Conservation (phyloP, 2,113 vertebrate species). For the Donacobius atricapilla region DNA sequence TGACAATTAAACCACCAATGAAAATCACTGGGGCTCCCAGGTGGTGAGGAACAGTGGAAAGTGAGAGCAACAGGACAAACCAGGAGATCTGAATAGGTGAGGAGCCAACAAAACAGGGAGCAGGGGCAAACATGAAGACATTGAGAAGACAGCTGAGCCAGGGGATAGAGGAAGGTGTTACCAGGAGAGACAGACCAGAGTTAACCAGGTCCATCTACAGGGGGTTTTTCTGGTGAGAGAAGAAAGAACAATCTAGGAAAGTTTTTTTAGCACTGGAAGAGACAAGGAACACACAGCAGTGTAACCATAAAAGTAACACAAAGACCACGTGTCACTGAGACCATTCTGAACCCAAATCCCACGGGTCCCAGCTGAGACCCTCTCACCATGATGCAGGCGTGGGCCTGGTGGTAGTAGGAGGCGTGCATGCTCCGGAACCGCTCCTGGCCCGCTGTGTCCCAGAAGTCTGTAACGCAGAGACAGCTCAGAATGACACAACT, state of each 20-base stretch:
- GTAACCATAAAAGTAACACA: not conserved
- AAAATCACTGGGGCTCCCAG: not conserved
- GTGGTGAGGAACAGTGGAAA: not conserved
- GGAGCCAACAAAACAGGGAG: not conserved
- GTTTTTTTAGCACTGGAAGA: not conserved
- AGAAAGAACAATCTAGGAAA: not conserved
- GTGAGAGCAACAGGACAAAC: not conserved
- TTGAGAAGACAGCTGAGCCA: not conserved
- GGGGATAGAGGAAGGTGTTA: not conserved
- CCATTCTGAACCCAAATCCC: not conserved
- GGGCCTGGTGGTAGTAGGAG: conserved; percentile 95
- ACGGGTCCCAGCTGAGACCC: not conserved
- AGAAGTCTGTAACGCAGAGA: conserved; percentile 82
- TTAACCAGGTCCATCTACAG: not conserved
- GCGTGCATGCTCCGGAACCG: conserved; percentile 95
- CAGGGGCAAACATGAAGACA: not conserved
- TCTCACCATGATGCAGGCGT: conserved; percentile 95
- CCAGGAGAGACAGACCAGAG: not conserved
- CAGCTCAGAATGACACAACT: not conserved
- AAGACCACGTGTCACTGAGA: not conserved
- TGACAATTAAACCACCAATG: not conserved
- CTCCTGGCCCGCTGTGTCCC: conserved; percentile 96
- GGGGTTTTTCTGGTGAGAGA: not conserved
- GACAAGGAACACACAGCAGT: not conserved
- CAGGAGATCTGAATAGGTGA: not conserved